Evolutionary conservation across 2,113 vertebrate species (phyloP).

Genomic region (Scomber colias): DNA sequence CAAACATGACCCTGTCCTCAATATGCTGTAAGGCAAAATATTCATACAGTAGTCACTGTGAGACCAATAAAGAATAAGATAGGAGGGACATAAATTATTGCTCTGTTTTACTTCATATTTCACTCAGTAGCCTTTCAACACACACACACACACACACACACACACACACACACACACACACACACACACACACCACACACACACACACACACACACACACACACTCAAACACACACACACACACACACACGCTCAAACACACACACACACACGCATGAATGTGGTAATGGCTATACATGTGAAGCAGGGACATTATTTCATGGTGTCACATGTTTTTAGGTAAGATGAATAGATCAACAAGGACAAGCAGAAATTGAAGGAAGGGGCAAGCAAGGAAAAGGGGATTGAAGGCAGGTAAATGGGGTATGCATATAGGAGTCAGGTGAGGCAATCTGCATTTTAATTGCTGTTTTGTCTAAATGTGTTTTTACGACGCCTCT

Average conservation of each 20-base stretch:
- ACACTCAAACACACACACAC: background rate
- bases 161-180: conserved; percentile 17
- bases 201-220: conserved; percentile 10
- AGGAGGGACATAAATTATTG: conserved; percentile 74
- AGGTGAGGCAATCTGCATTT: conserved; percentile 59
- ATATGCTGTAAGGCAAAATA: conserved; percentile 73
- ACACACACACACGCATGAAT: background rate
- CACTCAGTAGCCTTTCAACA: conserved; percentile 30
- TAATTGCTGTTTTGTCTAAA: conserved; percentile 27
- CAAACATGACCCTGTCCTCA: conserved; percentile 83
- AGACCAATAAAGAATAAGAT: conserved; percentile 75
- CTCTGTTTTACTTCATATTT: conserved; percentile 61
- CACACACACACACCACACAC: background rate
- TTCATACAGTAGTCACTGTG: conserved; percentile 79
- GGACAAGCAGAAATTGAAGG: conserved; percentile 6
- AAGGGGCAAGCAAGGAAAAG: conserved; percentile 18
- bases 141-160: background rate
- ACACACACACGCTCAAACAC: conserved; percentile 4
- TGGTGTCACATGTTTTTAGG: conserved; percentile 54
- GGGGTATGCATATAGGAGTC: conserved; percentile 8
- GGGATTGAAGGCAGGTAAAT: conserved; percentile 26
- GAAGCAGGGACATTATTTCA: conserved; percentile 56
- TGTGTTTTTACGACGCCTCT: background rate
- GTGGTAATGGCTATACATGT: conserved; percentile 45
- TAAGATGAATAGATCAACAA: conserved; percentile 53